Conservation (phyloP, 2,113 vertebrate genomes). For the Bagarius yarrelli region DNA sequence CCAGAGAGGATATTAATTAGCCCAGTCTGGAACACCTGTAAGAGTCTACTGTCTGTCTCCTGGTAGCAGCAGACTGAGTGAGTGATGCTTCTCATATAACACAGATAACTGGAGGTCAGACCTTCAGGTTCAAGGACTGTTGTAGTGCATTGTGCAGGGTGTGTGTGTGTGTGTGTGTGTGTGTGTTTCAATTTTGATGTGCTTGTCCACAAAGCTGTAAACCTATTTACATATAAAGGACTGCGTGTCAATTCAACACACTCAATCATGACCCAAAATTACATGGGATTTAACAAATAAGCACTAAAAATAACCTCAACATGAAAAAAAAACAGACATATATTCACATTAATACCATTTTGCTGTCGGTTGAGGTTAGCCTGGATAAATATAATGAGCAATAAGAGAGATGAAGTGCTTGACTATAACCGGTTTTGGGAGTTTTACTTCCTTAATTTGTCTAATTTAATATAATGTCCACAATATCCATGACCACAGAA, state of each 20-base stretch:
- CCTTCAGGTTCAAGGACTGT: constrained; percentile 20
- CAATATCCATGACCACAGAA: too few species aligned
- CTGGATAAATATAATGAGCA: background rate
- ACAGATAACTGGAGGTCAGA: constrained; percentile 11
- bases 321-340: background rate
- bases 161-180: constrained; percentile 13
- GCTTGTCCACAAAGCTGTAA: background rate
- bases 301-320: background rate
- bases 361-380: background rate
- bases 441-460: too few species aligned
- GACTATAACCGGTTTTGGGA: background rate
- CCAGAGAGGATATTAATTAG: constrained; percentile 56
- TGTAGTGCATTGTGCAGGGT: background rate
- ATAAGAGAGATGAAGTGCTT: constrained; percentile 14
- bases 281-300: background rate
- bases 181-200: background rate
- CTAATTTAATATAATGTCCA: too few species aligned
- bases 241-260: background rate
- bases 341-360: background rate
- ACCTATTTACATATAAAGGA: constrained; percentile 23
- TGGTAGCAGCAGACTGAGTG: background rate
- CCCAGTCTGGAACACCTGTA: constrained; percentile 51
- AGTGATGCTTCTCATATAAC: constrained; percentile 9
- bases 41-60: constrained; percentile 35
- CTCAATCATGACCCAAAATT: background rate